phyloP scores from a whole-genome alignment of 2,113 vertebrate genomes.

The Python bivittatus region DNA sequence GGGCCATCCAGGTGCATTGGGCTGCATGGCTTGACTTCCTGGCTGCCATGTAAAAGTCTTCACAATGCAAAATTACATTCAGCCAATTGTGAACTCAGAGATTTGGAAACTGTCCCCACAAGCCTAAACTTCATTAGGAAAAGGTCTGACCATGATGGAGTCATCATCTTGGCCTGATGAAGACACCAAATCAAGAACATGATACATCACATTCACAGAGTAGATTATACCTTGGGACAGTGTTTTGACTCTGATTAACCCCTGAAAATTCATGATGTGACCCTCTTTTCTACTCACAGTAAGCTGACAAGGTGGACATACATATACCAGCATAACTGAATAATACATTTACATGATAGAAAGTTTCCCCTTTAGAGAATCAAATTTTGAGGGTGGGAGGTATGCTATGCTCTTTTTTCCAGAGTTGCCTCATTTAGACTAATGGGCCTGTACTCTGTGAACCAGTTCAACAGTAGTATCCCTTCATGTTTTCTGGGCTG shows the following conservation, averaged over 20 bases:
- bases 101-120: no score
- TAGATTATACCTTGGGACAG: neutral
- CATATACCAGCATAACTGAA: neutral
- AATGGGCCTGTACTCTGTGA: neutral
- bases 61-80: neutral
- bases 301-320: neutral
- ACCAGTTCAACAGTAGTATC: neutral
- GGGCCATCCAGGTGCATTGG: no score
- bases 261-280: neutral
- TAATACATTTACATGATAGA: neutral
- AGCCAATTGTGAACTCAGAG: no score
- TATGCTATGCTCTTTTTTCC: neutral
- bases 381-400: neutral
- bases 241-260: no score
- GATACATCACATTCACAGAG: neutral
- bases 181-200: neutral
- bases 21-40: neutral
- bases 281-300: neutral
- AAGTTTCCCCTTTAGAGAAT: neutral
- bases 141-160: neutral
- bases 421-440: slow-evolving; percentile 2
- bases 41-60: neutral
- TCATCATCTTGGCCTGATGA: neutral
- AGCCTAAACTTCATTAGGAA: neutral
- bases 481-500: fast-evolving